Evolutionary conservation across 1,140 invertebrate genomes (phyloP).

Genomic region (Drosophila tristis): DNA sequence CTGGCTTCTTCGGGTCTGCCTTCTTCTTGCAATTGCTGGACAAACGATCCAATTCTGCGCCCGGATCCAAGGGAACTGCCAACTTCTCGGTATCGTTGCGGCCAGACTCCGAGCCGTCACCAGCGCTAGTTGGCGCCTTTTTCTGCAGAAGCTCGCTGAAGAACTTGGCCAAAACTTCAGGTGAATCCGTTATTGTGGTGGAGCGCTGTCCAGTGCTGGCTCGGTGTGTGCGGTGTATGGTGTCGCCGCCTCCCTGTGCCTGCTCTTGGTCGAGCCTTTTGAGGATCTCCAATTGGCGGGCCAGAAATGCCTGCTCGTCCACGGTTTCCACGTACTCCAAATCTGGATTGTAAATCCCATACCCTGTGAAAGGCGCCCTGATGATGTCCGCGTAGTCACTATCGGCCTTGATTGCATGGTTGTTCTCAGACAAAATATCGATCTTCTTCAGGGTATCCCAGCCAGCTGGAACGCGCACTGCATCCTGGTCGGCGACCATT

Average conservation of each 20-base stretch:
- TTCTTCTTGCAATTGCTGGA: slow-evolving; percentile 86
- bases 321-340: slow-evolving; percentile 93
- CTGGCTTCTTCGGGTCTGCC: not conserved
- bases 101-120: slow-evolving; percentile 54
- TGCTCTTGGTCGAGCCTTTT: slow-evolving; percentile 86
- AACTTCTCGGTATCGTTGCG: slow-evolving; percentile 86
- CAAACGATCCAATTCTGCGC: slow-evolving; percentile 95
- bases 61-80: slow-evolving; percentile 93
- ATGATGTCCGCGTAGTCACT: slow-evolving; percentile 97
- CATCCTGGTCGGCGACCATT: slow-evolving; percentile 99
- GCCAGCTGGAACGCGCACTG: slow-evolving; percentile 98
- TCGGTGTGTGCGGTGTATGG: slow-evolving; percentile 81
- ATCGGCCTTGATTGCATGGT: slow-evolving; percentile 96
- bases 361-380: slow-evolving; percentile 90
- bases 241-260: slow-evolving; percentile 85
- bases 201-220: slow-evolving; percentile 85
- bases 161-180: slow-evolving; percentile 96
- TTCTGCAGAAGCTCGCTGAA: slow-evolving; percentile 98
- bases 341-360: slow-evolving; percentile 93
- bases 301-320: slow-evolving; percentile 96
- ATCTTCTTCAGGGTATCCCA: slow-evolving; percentile 99
- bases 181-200: slow-evolving; percentile 86
- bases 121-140: slow-evolving; percentile 88
- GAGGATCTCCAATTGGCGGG: slow-evolving; percentile 91
- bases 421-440: slow-evolving; percentile 98